These are phyloP conservation scores for Drosophila bipectinata DNA, from an alignment of 1,140 invertebrate species.

Conservation along the genomic window DNA sequence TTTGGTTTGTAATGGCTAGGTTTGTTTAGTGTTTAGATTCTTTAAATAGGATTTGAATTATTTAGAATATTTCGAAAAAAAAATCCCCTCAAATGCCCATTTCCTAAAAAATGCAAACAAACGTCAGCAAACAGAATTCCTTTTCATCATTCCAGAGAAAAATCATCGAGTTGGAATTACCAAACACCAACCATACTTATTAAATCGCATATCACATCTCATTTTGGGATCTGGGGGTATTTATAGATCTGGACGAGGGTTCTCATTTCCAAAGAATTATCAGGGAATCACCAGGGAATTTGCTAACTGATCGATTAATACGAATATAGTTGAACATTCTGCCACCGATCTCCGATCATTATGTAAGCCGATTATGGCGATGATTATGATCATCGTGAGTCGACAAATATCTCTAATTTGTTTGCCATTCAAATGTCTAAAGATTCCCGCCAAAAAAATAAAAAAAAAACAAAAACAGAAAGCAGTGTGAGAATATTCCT, in stretches of 20 bases:
- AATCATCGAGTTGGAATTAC: slow-evolving; percentile 31
- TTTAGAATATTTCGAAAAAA: slow-evolving; percentile 5
- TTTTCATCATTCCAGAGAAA: slow-evolving; percentile 47
- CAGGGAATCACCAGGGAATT: slow-evolving; percentile 35
- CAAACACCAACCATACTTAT: slow-evolving; percentile 22
- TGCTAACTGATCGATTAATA: background rate
- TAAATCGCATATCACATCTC: slow-evolving; percentile 4
- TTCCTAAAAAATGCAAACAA: slow-evolving; percentile 6
- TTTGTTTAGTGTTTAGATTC: background rate
- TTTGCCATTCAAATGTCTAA: background rate
- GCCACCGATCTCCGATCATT: slow-evolving; percentile 13
- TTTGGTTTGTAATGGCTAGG: too few relatives aligned
- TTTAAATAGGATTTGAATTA: background rate
- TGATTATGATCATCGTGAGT: slow-evolving; percentile 31
- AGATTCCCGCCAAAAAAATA: background rate
- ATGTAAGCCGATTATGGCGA: slow-evolving; percentile 41
- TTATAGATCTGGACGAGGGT: slow-evolving; percentile 28
- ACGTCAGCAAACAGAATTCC: slow-evolving; percentile 33
- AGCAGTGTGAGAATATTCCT: background rate
- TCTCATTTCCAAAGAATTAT: slow-evolving; percentile 25
- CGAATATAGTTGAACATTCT: background rate
- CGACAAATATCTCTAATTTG: background rate
- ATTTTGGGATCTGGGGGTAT: slow-evolving; percentile 12
- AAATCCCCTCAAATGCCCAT: slow-evolving; percentile 13
- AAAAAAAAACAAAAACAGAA: background rate